phyloP scores from a whole-genome alignment of 2,888 invertebrate genomes.

The Mantis religiosa region DNA sequence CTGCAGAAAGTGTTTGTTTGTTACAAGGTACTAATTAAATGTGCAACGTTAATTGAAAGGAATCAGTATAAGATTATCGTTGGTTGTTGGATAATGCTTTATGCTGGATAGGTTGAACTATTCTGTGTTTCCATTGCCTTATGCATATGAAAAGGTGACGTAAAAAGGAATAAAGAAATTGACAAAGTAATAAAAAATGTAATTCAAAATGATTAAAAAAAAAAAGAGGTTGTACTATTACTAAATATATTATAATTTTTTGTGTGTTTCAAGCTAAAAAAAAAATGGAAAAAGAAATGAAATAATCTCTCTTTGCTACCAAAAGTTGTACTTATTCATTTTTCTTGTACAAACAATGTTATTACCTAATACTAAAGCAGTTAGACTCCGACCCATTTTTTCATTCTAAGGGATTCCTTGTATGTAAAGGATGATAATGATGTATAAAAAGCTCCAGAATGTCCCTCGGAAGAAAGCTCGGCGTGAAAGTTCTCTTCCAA shows the following conservation, averaged over 20 bases:
- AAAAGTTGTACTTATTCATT: slow-evolving; percentile 49
- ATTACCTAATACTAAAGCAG: slow-evolving; percentile 14
- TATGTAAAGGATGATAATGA: slow-evolving; percentile 17
- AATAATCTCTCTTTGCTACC: slow-evolving; percentile 44
- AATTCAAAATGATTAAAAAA: slow-evolving; percentile 20
- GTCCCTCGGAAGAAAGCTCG: slow-evolving; percentile 20
- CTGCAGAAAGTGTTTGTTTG: neutral
- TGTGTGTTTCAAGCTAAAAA: slow-evolving; percentile 23
- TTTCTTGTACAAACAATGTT: slow-evolving; percentile 45
- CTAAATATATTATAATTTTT: slow-evolving; percentile 23
- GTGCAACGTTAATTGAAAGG: neutral
- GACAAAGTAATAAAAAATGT: slow-evolving; percentile 18
- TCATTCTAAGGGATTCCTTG: slow-evolving; percentile 24
- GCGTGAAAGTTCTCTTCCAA: neutral
- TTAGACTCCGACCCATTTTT: slow-evolving; percentile 17
- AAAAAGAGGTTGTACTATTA: slow-evolving; percentile 12
- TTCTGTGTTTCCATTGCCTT: slow-evolving; percentile 30
- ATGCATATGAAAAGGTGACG: slow-evolving; percentile 1
- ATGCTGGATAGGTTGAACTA: neutral
- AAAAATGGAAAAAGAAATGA: slow-evolving; percentile 23
- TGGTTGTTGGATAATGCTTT: neutral
- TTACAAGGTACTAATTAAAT: neutral
- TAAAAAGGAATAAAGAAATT: slow-evolving; percentile 5
- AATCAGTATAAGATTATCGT: neutral
- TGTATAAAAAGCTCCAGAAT: slow-evolving; percentile 8